Conservation (phyloP, 23 tunicate species). For the Styela clava region DNA sequence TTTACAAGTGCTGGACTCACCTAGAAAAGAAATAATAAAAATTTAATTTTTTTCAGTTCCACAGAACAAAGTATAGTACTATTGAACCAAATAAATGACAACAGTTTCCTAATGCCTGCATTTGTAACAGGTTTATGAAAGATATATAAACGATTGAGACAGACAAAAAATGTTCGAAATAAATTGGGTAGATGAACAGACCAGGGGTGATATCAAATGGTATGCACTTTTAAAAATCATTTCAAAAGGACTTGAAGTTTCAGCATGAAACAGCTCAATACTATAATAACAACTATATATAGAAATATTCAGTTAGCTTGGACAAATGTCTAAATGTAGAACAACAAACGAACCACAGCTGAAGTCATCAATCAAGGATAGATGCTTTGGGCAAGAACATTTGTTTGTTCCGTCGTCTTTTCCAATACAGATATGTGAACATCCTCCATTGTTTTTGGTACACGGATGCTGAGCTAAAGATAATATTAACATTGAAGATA, state of each 20-base stretch:
- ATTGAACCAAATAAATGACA: no score
- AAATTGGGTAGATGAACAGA: neutral
- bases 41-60: neutral
- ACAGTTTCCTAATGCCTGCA: no score
- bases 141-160: neutral
- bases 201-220: neutral
- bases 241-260: neutral
- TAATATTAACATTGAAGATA: no score
- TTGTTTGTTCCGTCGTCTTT: constrained; percentile 52
- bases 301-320: no score
- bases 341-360: no score
- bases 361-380: constrained; percentile 30
- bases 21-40: constrained; percentile 4
- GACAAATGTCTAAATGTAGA: no score
- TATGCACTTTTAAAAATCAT: neutral
- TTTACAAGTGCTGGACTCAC: constrained; percentile 38
- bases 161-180: neutral
- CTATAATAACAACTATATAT: no score
- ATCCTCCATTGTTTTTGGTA: constrained; percentile 70
- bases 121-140: no score
- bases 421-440: constrained; percentile 82
- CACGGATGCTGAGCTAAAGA: constrained; percentile 76
- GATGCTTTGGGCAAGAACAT: constrained; percentile 75
- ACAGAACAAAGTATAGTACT: neutral
- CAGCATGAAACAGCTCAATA: neutral